Evolutionary conservation across 2,888 invertebrate genomes (phyloP), one percentile per base, ranked within the genome.

Genomic region (Tuberolachnus salignus): DNA sequence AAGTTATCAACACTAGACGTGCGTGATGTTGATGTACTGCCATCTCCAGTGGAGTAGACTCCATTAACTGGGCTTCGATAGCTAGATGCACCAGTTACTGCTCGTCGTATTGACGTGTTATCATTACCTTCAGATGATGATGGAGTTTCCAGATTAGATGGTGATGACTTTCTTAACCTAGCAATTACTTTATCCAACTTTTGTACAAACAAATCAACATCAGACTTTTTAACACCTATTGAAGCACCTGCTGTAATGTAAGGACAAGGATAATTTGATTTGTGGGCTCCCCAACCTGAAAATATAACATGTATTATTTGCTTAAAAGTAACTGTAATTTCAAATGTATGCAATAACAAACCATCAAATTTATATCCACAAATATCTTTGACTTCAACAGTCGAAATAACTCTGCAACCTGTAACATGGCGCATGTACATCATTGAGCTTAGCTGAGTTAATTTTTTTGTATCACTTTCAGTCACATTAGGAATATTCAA

Each of bases 211-310:
- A 86, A 84, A 84, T 92, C 91, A n/a, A 93, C 88, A 83, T 93
- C 93, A 3, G 85, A 83, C 82, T 87, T 87, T 64, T 88, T 88
- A 85, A 92, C 88, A 4, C 93, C 93, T 53, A 94, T 85, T 9
- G 90, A 88, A 3, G 92, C 91, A 19, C 93, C 92, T 70, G 91
- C 91, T 4, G 93, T 93, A 82, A 93, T 86, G 84, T 93, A 93
- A 2, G 91, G 88, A 81, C 86, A 85, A 14, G 88, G 87, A 83
- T 89, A 89, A 82, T 86, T 85, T 83, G 88, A 86, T 82, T 87
- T 87, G 85, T 93, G 92, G 13, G 91, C 88, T 67, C 92, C 92
- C 90, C 92, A 93, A 78, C 90, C 92, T 91, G 83, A 67, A 73
- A 64, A 70, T 21, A 42, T 2, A 80, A 51, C 8, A 14, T 55